Evolutionary conservation across 1,140 invertebrate genomes (phyloP).

Genomic region (Pseudachorutes palmiensis): DNA sequence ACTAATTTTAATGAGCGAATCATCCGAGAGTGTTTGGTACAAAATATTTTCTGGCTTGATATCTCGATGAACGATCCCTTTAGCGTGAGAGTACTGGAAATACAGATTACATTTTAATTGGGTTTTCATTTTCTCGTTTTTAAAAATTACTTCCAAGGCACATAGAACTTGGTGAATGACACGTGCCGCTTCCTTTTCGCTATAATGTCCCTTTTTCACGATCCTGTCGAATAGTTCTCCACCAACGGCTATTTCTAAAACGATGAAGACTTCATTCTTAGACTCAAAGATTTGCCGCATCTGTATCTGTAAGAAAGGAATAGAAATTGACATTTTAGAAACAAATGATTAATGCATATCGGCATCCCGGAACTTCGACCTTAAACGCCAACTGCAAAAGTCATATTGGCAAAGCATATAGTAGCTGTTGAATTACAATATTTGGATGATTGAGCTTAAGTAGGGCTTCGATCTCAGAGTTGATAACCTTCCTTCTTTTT

Average conservation of each 20-base stretch:
- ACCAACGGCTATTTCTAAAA: slow-evolving; percentile 44
- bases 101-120: neutral
- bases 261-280: slow-evolving; percentile 40
- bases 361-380: neutral
- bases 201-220: slow-evolving; percentile 42
- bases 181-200: slow-evolving; percentile 46
- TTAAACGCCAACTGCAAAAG: neutral
- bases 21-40: slow-evolving; percentile 44
- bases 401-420: too few species aligned
- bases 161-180: slow-evolving; percentile 44
- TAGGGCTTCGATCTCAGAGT: slow-evolving; percentile 38
- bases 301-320: slow-evolving; percentile 39
- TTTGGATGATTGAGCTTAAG: slow-evolving; percentile 40
- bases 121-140: neutral
- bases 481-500: slow-evolving; percentile 39
- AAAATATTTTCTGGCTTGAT: slow-evolving; percentile 50
- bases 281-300: slow-evolving; percentile 45
- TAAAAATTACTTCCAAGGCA: slow-evolving; percentile 43
- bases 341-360: neutral
- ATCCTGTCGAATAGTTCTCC: slow-evolving; percentile 51
- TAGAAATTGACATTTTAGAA: neutral
- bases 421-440: slow-evolving; percentile 39
- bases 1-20: slow-evolving; percentile 45
- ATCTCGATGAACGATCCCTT: slow-evolving; percentile 45
- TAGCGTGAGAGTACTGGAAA: slow-evolving; percentile 45